phyloP scores from a whole-genome alignment of 2,797 vertebrate species.

The Buphagus erythrorhynchus region DNA sequence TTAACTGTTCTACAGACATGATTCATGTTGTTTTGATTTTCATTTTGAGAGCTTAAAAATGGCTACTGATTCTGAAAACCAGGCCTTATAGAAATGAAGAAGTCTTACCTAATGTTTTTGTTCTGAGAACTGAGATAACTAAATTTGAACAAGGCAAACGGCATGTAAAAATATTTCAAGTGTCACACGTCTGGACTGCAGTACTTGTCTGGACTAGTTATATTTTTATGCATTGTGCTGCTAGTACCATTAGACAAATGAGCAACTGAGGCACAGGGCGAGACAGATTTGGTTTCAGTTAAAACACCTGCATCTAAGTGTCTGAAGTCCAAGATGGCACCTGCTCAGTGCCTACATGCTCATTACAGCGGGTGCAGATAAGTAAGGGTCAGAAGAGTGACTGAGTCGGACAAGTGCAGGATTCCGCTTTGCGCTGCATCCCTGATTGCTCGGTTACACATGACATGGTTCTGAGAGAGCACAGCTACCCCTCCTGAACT shows the following conservation, averaged over 20 bases:
- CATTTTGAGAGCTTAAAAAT: neutral
- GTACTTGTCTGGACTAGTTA: neutral
- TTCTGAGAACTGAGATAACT: neutral
- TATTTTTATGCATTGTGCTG: neutral
- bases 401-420: neutral
- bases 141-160: neutral
- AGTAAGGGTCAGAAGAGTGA: neutral
- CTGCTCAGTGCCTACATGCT: neutral
- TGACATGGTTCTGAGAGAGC: neutral
- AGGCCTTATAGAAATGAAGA: neutral
- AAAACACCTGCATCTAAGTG: neutral
- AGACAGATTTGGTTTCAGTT: neutral
- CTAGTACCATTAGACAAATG: neutral
- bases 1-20: neutral
- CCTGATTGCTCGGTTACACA: neutral
- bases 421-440: neutral
- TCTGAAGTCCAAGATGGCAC: neutral
- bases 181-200: neutral
- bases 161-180: neutral
- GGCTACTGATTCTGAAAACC: neutral
- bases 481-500: neutral
- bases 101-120: neutral
- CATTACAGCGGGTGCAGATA: neutral
- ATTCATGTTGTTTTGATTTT: neutral
- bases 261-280: neutral